Evolutionary conservation across 1,140 invertebrate species (phyloP).

Genomic region (Lethocerus indicus): DNA sequence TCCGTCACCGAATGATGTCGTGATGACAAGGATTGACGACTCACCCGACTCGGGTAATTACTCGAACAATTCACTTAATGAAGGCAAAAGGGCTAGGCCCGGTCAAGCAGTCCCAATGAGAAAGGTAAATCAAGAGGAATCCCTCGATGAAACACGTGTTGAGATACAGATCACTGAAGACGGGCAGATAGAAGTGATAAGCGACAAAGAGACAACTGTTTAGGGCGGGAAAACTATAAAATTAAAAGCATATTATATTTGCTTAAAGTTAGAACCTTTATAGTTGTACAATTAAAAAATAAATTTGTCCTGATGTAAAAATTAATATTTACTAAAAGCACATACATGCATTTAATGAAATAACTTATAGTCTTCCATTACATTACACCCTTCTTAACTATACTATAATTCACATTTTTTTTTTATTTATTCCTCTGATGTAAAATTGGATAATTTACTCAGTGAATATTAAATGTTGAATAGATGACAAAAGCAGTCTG

Average conservation of each 20-base stretch:
- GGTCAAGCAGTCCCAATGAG: conserved; percentile 12
- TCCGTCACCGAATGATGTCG: conserved; percentile 14
- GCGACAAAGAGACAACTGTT: conserved; percentile 20
- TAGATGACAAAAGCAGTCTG: no score
- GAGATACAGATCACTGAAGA: conserved; percentile 20
- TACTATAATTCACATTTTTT: no score
- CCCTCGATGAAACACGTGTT: conserved; percentile 16
- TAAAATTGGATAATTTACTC: no score
- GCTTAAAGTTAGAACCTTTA: not conserved
- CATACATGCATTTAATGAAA: not conserved
- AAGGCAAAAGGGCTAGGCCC: conserved; percentile 9
- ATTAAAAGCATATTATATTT: not conserved
- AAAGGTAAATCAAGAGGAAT: conserved; percentile 7
- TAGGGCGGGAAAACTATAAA: conserved; percentile 5
- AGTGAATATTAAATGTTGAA: no score
- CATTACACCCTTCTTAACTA: not conserved
- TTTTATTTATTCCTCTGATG: no score
- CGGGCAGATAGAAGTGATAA: conserved; percentile 20
- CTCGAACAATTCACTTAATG: not conserved
- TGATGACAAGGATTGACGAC: conserved; percentile 10
- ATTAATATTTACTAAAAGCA: not conserved
- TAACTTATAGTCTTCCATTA: not conserved
- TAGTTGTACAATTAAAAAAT: not conserved
- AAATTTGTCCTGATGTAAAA: not conserved
- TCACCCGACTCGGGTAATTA: conserved; percentile 15